phyloP scores from a whole-genome alignment of 2,888 invertebrate species.

The Lasioglossum morio region DNA sequence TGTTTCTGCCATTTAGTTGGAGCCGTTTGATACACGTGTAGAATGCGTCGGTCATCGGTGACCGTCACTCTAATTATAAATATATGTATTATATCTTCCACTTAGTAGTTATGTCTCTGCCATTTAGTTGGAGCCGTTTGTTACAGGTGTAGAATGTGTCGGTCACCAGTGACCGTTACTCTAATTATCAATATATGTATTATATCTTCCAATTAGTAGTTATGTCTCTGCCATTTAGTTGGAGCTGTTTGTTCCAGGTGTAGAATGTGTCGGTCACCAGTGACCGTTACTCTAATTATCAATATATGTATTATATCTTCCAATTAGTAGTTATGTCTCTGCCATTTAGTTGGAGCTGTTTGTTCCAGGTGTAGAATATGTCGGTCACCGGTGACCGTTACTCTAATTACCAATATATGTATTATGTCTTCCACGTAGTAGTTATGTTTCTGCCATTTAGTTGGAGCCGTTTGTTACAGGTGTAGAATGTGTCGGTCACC shows the following conservation, averaged over 20 bases:
- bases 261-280: not conserved
- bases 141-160: not conserved
- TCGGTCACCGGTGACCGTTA: not conserved
- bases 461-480: not conserved
- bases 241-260: not conserved
- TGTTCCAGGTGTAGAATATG: not conserved
- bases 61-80: not conserved
- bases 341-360: not conserved
- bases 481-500: not conserved
- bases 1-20: not conserved
- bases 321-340: not conserved
- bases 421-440: not conserved
- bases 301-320: not conserved
- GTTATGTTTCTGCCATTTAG: not conserved
- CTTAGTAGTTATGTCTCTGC: not conserved
- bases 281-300: not conserved
- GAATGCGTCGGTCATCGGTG: not conserved
- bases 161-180: not conserved
- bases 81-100: not conserved
- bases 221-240: not conserved
- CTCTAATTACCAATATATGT: not conserved
- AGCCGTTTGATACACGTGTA: not conserved
- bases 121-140: not conserved
- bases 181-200: not conserved
- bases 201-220: not conserved